A percentile compares a stretch with the other conserved stretches of the same genome.
Conservation (phyloP, 2,113 vertebrate genomes). For the Boleophthalmus pectinirostris region DNA sequence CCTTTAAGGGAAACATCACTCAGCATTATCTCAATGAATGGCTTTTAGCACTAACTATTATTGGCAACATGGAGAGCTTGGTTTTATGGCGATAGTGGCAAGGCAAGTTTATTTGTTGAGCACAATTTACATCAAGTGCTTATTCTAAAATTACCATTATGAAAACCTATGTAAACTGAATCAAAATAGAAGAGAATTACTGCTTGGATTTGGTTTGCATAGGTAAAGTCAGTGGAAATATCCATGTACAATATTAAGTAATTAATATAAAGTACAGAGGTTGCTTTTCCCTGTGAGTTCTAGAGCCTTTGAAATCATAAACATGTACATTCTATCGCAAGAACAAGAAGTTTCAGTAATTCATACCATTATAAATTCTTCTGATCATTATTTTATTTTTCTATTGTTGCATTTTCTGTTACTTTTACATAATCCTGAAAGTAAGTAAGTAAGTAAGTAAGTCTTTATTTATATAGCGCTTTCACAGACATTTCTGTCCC, state of each 20-base stretch:
- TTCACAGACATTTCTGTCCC: no score
- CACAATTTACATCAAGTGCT: neutral
- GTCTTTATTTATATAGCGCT: no score
- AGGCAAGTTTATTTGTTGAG: neutral
- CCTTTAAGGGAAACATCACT: slow-evolving; percentile 8
- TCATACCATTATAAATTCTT: neutral
- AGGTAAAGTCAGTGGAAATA: neutral
- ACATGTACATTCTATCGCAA: neutral
- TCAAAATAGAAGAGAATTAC: no score
- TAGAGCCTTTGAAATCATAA: neutral
- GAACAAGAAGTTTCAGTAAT: neutral
- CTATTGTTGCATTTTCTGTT: no score
- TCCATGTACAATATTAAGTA: neutral
- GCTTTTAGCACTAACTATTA: slow-evolving; percentile 10
- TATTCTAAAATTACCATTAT: no score
- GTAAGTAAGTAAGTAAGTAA: no score
- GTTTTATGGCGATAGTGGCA: neutral
- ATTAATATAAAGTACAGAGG: neutral
- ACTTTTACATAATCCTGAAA: neutral
- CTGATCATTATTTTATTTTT: neutral
- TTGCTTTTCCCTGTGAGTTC: neutral
- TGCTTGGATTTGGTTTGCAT: no score
- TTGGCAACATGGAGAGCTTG: neutral
- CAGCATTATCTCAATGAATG: neutral
- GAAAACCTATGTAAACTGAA: no score